Base-by-base conservation (phyloP, 2,113 vertebrate species). In the Pandion haliaetus region DNA sequence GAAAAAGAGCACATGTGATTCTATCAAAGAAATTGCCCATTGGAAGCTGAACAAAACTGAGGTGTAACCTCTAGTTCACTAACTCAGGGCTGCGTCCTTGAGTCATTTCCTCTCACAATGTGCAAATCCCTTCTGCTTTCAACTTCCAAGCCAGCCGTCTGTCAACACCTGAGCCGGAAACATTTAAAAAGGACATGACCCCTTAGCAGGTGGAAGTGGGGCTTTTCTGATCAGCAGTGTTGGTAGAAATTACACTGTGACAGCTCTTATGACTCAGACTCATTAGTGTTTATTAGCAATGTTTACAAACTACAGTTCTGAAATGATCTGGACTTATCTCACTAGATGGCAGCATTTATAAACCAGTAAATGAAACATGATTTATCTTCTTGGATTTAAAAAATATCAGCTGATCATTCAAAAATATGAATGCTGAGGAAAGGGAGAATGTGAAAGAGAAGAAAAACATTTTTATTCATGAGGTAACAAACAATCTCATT, bases 291-390 rank as follows among this genome's bases (percentile, higher is more conserved):
- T 87, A 84, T 86, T 63, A 88, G 40, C 29, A n/a, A 12, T 86
- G 83, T 90, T 93, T 95, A 91, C 55, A 47, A 92, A 94, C 12
- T 11, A 13, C 62, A 63, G 65, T 36, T 93, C 88, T 82, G 49
- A 93, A 83, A 83, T 88, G 2, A 85, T 91, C 62, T 78, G 71
- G 71, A 91, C 9, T 91, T 91, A 83, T 59, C 92, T 96, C 97
- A 96, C 95, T 94, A 97, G 97, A 92, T 96, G 97, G 97, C 96
- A 98, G 97, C 86, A 95, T 94, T 96, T 92, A 93, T 88, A 97
- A 97, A 94, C 71, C 36, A 65, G 96, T 86, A 93, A 79, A 93
- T 34, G 80, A 94, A 82, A 87, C 24, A 34, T 57, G 31, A 90
- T 96, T 94, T 95, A 84, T 90, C 69, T 44, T 34, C 45, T 76